Conservation (phyloP, 2,888 invertebrate genomes). For the Cheilosia scutellata region DNA sequence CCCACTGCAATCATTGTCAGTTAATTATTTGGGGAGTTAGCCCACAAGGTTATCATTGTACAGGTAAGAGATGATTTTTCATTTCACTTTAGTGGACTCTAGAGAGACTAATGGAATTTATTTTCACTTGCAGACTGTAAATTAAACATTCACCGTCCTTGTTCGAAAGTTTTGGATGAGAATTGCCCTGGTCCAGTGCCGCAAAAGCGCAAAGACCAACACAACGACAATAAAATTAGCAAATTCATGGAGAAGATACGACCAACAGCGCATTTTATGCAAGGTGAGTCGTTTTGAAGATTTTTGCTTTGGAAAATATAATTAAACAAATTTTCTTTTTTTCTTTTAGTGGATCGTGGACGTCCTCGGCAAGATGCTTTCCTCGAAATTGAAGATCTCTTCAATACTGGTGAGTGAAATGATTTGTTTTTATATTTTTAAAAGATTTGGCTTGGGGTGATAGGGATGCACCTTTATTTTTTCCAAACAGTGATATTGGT, state of each 20-base stretch:
- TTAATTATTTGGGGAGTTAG: slow-evolving; percentile 97
- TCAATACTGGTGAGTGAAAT: slow-evolving; percentile 80
- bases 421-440: not conserved
- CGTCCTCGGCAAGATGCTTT: slow-evolving; percentile 82
- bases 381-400: slow-evolving; percentile 80
- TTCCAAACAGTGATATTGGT: not conserved
- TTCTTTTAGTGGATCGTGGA: slow-evolving; percentile 79
- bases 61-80: slow-evolving; percentile 86
- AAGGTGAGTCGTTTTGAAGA: slow-evolving; percentile 30
- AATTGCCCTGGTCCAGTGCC: slow-evolving; percentile 90
- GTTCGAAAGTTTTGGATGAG: slow-evolving; percentile 92
- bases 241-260: slow-evolving; percentile 89
- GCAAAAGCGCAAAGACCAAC: slow-evolving; percentile 86
- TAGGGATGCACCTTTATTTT: not conserved
- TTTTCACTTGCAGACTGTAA: slow-evolving; percentile 88
- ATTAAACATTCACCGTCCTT: slow-evolving; percentile 93
- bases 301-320: slow-evolving; percentile 6
- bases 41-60: slow-evolving; percentile 98
- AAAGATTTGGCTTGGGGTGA: not conserved
- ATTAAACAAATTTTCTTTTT: slow-evolving; percentile 49
- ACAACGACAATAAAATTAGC: slow-evolving; percentile 89
- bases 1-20: slow-evolving; percentile 97
- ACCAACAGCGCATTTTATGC: slow-evolving; percentile 79
- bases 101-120: not conserved
- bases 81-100: slow-evolving; percentile 22